A percentile compares a stretch with the other conserved stretches of the same genome.
phyloP scores from a whole-genome alignment of 2,888 invertebrate species.

The Neuroscelio doddi region DNA sequence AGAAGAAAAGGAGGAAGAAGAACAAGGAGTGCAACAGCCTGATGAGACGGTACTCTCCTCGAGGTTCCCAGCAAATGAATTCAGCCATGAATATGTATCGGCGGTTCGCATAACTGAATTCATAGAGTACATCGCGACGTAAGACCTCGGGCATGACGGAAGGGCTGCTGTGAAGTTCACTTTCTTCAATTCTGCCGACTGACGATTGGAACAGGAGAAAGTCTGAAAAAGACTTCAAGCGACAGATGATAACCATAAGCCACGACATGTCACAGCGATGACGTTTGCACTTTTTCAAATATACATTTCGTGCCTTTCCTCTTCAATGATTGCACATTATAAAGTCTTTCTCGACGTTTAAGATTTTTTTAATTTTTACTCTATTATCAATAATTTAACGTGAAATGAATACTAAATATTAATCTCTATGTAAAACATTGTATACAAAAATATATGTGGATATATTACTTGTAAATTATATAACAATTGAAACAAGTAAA shows the following conservation, averaged over 20 bases:
- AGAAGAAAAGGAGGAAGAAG: slow-evolving; percentile 24
- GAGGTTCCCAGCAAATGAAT: slow-evolving; percentile 63
- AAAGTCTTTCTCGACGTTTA: too few species aligned
- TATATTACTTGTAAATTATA: too few species aligned
- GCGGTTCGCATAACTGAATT: slow-evolving; percentile 59
- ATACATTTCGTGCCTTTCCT: too few species aligned
- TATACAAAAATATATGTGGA: too few species aligned
- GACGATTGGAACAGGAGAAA: slow-evolving; percentile 30
- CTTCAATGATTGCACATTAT: too few species aligned
- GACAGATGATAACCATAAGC: slow-evolving; percentile 15
- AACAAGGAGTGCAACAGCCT: slow-evolving; percentile 48
- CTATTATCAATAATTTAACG: too few species aligned
- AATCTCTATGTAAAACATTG: too few species aligned
- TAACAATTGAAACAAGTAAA: too few species aligned
- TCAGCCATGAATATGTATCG: slow-evolving; percentile 67
- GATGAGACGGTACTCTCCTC: slow-evolving; percentile 59
- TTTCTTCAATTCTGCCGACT: slow-evolving; percentile 21
- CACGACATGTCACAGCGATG: background rate
- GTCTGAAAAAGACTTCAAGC: slow-evolving; percentile 31
- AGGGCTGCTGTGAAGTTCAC: slow-evolving; percentile 28
- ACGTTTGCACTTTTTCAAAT: too few species aligned
- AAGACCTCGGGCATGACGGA: slow-evolving; percentile 30
- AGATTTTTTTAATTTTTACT: too few species aligned
- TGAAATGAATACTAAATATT: too few species aligned
- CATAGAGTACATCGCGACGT: slow-evolving; percentile 45